Evolutionary conservation across 2,113 vertebrate genomes (phyloP).

Genomic region (Leucoraja erinaceus): DNA sequence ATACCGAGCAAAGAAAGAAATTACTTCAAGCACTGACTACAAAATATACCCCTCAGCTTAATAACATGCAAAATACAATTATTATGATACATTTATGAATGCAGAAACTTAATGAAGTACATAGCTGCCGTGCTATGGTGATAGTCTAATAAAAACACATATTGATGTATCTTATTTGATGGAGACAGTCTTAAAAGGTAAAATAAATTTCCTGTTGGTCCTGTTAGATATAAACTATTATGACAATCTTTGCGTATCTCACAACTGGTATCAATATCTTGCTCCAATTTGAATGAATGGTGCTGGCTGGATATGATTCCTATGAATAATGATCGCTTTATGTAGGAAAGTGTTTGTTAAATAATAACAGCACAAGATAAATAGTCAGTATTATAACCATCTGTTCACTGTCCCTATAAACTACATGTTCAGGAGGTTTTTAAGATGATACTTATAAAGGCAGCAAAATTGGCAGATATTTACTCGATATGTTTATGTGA

Average conservation of each 20-base stretch:
- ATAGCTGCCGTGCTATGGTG: neutral
- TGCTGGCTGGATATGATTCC: neutral
- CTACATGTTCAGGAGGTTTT: neutral
- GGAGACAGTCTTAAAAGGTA: neutral
- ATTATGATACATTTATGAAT: neutral
- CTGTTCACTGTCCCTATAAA: neutral
- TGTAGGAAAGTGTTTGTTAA: neutral
- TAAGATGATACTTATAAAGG: neutral
- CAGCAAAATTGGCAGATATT: neutral
- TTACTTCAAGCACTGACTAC: neutral
- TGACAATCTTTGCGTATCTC: neutral
- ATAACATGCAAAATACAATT: neutral
- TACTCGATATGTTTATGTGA: neutral
- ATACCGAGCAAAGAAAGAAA: neutral
- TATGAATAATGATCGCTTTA: neutral
- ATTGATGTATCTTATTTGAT: slow-evolving; percentile 1
- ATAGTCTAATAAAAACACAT: neutral
- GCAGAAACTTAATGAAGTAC: neutral
- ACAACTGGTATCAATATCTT: neutral
- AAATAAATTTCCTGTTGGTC: neutral
- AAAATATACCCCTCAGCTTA: neutral
- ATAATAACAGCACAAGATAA: neutral
- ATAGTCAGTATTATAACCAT: neutral
- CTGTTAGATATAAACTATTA: neutral
- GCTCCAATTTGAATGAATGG: neutral